These are phyloP conservation scores for Coracias cyanogaster DNA, from an alignment of 2,797 vertebrate genomes.

Conservation along the genomic window DNA sequence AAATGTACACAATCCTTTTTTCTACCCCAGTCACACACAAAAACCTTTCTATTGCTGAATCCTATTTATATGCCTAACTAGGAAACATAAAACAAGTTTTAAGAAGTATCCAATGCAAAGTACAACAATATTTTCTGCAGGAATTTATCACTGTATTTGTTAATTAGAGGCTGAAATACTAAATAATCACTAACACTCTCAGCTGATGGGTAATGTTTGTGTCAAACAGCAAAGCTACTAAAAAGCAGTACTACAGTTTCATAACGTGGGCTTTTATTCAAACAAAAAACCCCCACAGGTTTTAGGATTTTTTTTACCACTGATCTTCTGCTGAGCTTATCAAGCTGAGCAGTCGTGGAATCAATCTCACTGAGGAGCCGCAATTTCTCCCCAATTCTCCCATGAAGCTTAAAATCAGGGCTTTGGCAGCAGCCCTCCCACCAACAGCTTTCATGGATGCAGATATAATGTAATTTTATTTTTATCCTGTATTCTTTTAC, in stretches of 20 bases:
- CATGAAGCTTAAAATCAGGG: constrained; percentile 65
- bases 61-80: not conserved
- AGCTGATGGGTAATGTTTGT: not conserved
- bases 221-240: constrained; percentile 9
- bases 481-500: constrained; percentile 57
- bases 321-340: constrained; percentile 67
- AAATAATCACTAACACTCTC: not conserved
- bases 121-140: not conserved
- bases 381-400: constrained; percentile 68
- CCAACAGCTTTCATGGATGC: constrained; percentile 64
- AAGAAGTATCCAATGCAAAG: not conserved
- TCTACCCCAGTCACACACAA: not conserved
- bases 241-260: constrained; percentile 23
- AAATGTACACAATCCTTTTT: constrained; percentile 18
- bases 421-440: constrained; percentile 62
- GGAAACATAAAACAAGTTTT: not conserved
- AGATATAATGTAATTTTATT: constrained; percentile 73
- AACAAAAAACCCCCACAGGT: constrained; percentile 46
- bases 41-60: not conserved
- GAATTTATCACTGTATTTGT: not conserved
- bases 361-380: constrained; percentile 62
- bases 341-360: constrained; percentile 71
- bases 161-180: constrained; percentile 22
- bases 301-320: constrained; percentile 33
- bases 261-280: constrained; percentile 34